Base-by-base conservation (phyloP, 2,797 vertebrate species). In the Lagodon rhomboides region DNA sequence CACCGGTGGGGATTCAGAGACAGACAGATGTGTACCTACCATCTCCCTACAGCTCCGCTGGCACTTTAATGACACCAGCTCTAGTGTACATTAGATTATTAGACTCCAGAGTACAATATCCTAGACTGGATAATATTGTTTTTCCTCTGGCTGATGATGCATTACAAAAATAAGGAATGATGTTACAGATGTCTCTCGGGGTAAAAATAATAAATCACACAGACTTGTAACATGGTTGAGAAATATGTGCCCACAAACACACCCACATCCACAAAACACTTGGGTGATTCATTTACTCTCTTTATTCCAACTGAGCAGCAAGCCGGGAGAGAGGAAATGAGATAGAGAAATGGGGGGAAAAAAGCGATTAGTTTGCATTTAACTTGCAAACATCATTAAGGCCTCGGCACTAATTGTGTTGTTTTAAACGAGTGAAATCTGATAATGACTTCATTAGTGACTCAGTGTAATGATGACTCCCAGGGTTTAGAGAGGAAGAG, bases 371-470 rank as follows among this genome's bases (percentile, higher is more conserved):
- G 82, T 93, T 90, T 92, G 86, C 90, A 92, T 94, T 94, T 93
- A 93, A 92, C 92, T 93, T 78, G 88, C 87, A 94, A 95, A 94
- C 88, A 92, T 94, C 92, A 91, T 94, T 95, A 95, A 90, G 74
- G 79, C 75, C 65, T 75, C 47, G 3, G 73, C 62, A 80, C 91
- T 96, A 95, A 95, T 95, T 95, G 92, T 93, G 93, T 93, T 94
- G 89, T 93, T 94, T 94, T 89, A 95, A 95, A 91, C 77, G 67
- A 91, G 87, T 76, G 86, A 87, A 94, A 95, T 93, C 92, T 88
- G 92, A 94, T 96, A 95, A 95, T 94, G 95, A 95, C 91, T 94
- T 95, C 93, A 95, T 95, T 95, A 95, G 92, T 68, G 89, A 91
- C 86, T 92, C 75, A 23, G 75, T 81, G 80, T 79, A 91, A 92